Base-by-base conservation (phyloP, 2,797 vertebrate species). In the Podarcis lilfordi region DNA sequence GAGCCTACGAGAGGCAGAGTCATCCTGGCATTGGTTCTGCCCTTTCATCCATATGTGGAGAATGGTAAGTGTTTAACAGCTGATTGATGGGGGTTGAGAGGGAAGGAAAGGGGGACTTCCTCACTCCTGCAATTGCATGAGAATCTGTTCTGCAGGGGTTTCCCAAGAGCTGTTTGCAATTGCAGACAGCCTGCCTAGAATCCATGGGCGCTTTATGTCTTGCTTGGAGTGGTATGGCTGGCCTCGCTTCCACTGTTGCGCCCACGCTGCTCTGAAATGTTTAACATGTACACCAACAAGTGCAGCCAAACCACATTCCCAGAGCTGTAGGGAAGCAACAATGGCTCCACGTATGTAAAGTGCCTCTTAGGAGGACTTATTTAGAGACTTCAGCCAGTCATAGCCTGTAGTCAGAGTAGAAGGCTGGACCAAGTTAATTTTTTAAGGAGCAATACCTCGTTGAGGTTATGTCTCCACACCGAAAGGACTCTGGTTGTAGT, bases 21-120 rank as follows among this genome's bases (percentile, higher is more conserved):
- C 88, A 93, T 99, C 90, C 96, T 99, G 83, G 99, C 99, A 1
- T 96, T 97, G 3, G 99, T 99, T 88, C 95, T 99, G 88, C 99
- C 99, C 6, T 99, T 99, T 94, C 98, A 99, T 92, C 98, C 99
- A 0, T 99, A 98, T n/a, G 98, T 99, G 93, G 99, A 99, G 97
- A 97, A 98, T 81, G 98, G 99, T 99, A 95, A 97, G 98, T 94
- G 76, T 23, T 55, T 17, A 74, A 43, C 50, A 21, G 32, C 4
- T 25, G 32, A 72, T 75, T 61, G 2, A 17, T 69, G 13, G 76
- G 35, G 5, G 32, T 17, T 6, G 69, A n/a, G n/a, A 8, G 6
- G 77, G 3, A 66, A 37, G n/a, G 19, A 4, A 3, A 23, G 15
- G 1, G 74, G n/a, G 37, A 27, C 5, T 17, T 72, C 59, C 59